Base-by-base conservation (phyloP, 1,140 invertebrate species). In the Aphaenogaster ashmeadi region DNA sequence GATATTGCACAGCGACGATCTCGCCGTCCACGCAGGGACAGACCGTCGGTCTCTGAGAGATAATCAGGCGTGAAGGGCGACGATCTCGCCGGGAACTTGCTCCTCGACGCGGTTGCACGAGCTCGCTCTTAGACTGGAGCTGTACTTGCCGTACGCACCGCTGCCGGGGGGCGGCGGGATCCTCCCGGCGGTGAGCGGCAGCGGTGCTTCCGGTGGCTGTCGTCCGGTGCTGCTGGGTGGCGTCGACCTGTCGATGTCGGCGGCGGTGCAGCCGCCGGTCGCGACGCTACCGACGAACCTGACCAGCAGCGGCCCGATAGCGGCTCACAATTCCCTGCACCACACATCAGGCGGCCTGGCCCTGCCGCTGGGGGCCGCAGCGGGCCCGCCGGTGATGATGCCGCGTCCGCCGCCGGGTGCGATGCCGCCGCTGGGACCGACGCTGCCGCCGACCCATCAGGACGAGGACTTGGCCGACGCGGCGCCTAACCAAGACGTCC, bases 401-500 rank as follows among this genome's bases (percentile, higher is more conserved):
- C 96, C 96, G 38, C 95, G 96, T 78, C 96, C 96, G 50, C 93
- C 93, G 66, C 84, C 91, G 52, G 92, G 62, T 79, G 91, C 92
- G 44, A 95, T 96, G 93, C 94, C 95, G 54, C 94, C 96, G 66
- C 87, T 96, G 93, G 95, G 91, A 87, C 89, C 92, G 13, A 64
- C 91, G 7, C 86, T 91, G 81, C 94, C 95, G 18, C 93, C 95
- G 56, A 89, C 88, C 47, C 91, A 94, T 89, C 91, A 94, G 92
- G 93, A 95, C 93, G 91, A 93, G 90, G 90, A 95, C 52, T 62
- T 94, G 11, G 91, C 94, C 44, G 95, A 96, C 87, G 95, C 94
- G 33, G 94, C 96, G 83, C 97, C 97, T 56, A 97, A 97, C 94
- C 97, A 98, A n/a, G 98, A 98, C 93, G 97, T 98, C 67, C 96